phyloP scores from a whole-genome alignment of 1,140 invertebrate species.

The Microvelia longipes region DNA sequence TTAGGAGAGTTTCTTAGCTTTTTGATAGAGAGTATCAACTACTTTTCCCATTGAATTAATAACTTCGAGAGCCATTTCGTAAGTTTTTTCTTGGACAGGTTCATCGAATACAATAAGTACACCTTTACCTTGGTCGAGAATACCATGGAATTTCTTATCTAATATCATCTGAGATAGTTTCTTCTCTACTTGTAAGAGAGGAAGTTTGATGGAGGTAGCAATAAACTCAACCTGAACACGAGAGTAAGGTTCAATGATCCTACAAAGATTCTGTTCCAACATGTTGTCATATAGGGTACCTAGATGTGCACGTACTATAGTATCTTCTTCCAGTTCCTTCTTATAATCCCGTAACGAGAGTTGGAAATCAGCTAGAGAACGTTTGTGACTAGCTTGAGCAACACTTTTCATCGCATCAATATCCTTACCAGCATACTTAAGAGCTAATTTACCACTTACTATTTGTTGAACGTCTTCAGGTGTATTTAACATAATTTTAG shows the following conservation, averaged over 20 bases:
- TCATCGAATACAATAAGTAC: conserved; percentile 96
- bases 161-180: conserved; percentile 99
- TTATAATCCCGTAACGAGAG: conserved; percentile 70
- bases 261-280: conserved; percentile 96
- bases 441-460: conserved; percentile 86
- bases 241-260: conserved; percentile 98
- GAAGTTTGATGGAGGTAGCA: conserved; percentile 72
- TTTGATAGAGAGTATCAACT: conserved; percentile 93
- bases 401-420: conserved; percentile 97
- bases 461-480: conserved; percentile 94
- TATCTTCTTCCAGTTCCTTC: conserved; percentile 84
- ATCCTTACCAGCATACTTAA: conserved; percentile 89
- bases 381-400: conserved; percentile 85
- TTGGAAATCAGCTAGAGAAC: conserved; percentile 92
- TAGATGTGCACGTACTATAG: conserved; percentile 89
- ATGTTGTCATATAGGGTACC: conserved; percentile 95
- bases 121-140: conserved; percentile 93
- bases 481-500: conserved; percentile 92
- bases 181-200: conserved; percentile 85
- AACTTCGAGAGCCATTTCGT: conserved; percentile 89
- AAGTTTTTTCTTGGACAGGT: conserved; percentile 86
- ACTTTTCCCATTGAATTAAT: conserved; percentile 99
- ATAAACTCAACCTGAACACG: conserved; percentile 71
- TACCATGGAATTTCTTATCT: conserved; percentile 93
- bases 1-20: conserved; percentile 94